Percentiles rank a stretch among this genome's conserved stretches.
Conservation (phyloP, 2,797 vertebrate species). For the Eutrigla gurnardus region DNA sequence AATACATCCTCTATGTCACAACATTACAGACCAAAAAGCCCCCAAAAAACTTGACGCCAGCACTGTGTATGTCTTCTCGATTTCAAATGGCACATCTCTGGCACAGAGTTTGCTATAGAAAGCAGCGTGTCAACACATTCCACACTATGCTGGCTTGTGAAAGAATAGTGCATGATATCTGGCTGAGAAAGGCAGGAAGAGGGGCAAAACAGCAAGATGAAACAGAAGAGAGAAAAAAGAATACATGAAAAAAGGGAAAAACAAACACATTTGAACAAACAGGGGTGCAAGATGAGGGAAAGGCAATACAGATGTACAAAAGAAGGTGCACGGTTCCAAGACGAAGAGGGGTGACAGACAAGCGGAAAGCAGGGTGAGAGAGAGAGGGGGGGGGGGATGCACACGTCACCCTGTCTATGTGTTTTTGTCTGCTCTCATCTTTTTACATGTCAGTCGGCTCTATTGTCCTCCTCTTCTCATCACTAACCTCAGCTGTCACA, state of each 20-base stretch:
- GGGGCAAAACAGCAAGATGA: not conserved
- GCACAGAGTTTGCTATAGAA: constrained; percentile 10
- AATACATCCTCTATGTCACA: not conserved
- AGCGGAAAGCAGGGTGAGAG: constrained; percentile 24
- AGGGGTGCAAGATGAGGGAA: constrained; percentile 14
- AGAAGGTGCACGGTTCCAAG: constrained; percentile 5
- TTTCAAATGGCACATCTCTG: not conserved
- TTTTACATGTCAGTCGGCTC: constrained; percentile 49
- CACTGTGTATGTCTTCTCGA: not conserved
- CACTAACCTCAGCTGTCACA: constrained; percentile 59
- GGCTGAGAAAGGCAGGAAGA: not conserved
- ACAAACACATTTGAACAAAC: constrained; percentile 25
- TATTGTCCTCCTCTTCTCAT: constrained; percentile 59
- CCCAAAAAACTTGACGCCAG: not conserved
- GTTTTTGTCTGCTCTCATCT: constrained; percentile 56
- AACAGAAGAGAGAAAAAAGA: not conserved
- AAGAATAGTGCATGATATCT: constrained; percentile 8
- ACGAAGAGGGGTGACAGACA: constrained; percentile 38
- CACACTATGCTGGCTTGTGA: not conserved
- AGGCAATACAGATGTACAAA: constrained; percentile 4
- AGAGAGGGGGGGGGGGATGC: constrained; percentile 18
- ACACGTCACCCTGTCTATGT: constrained; percentile 37
- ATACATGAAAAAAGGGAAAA: not conserved
- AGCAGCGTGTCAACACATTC: not conserved
- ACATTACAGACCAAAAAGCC: not conserved